Percentiles rank a stretch among this genome's conserved stretches.
Conservation (phyloP, 2,888 invertebrate species). For the Epistrophella euchroma region DNA sequence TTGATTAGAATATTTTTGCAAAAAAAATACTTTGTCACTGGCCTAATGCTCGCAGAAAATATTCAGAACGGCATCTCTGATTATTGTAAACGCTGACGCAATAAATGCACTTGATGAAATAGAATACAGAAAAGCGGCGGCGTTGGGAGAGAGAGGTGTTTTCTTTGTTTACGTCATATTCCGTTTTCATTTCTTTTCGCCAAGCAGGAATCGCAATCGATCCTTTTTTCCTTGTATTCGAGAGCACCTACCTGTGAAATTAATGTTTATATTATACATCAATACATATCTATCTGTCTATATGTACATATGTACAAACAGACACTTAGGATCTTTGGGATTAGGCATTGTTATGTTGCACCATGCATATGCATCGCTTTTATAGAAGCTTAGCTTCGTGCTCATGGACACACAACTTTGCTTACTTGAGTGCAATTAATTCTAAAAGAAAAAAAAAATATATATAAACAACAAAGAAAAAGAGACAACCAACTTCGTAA, state of each 20-base stretch:
- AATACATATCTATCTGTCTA: no score
- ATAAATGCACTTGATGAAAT: conserved; percentile 56
- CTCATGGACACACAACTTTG: not conserved
- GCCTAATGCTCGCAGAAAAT: no score
- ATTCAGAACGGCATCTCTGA: conserved; percentile 19
- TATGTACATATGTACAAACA: conserved; percentile 3
- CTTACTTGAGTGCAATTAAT: conserved; percentile 26
- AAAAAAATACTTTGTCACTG: no score
- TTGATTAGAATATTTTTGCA: no score
- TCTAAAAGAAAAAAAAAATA: not conserved
- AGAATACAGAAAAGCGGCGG: not conserved
- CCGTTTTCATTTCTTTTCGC: conserved; percentile 35
- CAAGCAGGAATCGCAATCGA: conserved; percentile 57
- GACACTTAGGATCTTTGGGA: not conserved
- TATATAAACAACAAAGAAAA: conserved; percentile 1
- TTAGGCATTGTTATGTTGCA: conserved; percentile 62
- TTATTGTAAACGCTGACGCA: conserved; percentile 60
- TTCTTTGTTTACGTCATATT: conserved; percentile 58
- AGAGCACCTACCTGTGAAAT: conserved; percentile 56
- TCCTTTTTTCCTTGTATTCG: conserved; percentile 63
- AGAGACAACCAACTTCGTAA: conserved; percentile 14
- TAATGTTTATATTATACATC: conserved; percentile 6
- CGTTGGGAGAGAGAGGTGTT: conserved; percentile 6
- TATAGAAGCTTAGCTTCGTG: not conserved
- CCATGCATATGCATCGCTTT: conserved; percentile 22